phyloP scores from a whole-genome alignment of 92 coral and sea anemone species.

The Actinostola sp. region DNA sequence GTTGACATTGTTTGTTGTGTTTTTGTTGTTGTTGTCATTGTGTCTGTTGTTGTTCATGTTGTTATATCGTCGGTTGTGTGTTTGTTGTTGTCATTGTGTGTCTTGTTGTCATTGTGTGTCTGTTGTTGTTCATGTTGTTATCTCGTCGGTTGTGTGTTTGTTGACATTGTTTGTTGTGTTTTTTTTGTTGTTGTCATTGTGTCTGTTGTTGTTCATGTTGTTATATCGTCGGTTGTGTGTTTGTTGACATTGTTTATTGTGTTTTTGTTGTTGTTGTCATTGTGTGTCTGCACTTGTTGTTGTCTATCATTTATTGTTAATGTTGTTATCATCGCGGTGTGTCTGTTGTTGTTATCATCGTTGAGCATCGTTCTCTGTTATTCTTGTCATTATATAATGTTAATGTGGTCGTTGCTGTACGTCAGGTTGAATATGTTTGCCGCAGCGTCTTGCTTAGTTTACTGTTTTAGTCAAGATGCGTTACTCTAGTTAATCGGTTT shows the following conservation, averaged over 20 bases:
- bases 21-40: no score
- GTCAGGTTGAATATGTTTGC: neutral
- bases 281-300: neutral
- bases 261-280: neutral
- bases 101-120: no score
- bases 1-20: no score
- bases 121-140: neutral
- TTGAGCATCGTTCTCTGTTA: no score
- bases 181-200: neutral
- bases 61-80: no score
- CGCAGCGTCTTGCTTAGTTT: no score
- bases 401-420: neutral
- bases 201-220: neutral
- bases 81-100: no score
- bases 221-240: neutral
- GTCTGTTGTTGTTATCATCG: neutral
- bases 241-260: neutral
- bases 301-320: neutral
- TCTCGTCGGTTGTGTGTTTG: neutral
- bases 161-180: neutral
- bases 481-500: no score
- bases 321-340: slow-evolving; percentile 1
- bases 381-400: neutral
- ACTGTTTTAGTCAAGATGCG: no score
- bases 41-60: no score